A percentile compares a stretch with the other conserved stretches of the same genome.
phyloP scores from a whole-genome alignment of 2,797 vertebrate genomes.

The Myotis planiceps region DNA sequence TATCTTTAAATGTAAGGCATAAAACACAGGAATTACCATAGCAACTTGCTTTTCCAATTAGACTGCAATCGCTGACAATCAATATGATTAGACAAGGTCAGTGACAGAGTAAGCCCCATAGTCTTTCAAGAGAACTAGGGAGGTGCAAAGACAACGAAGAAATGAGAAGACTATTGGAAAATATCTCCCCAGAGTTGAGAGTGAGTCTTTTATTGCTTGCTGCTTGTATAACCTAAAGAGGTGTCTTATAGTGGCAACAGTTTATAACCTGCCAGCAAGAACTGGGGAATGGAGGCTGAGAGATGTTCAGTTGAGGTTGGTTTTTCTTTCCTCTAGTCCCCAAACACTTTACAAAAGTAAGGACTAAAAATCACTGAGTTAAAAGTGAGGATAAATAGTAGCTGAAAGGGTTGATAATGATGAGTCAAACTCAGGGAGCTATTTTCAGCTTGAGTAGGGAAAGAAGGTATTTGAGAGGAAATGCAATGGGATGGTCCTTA shows the following conservation, averaged over 20 bases:
- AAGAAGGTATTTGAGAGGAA: not conserved
- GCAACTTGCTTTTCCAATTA: slow-evolving; percentile 87
- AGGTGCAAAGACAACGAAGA: slow-evolving; percentile 27
- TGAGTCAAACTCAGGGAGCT: not conserved
- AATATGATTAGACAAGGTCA: slow-evolving; percentile 86
- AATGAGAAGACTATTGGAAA: slow-evolving; percentile 21
- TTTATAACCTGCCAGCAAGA: slow-evolving; percentile 56
- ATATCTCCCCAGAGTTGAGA: slow-evolving; percentile 24
- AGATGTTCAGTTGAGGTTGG: not conserved
- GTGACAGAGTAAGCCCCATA: slow-evolving; percentile 58
- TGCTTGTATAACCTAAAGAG: slow-evolving; percentile 7
- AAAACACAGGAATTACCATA: slow-evolving; percentile 86
- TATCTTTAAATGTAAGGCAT: slow-evolving; percentile 83
- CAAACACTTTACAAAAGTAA: slow-evolving; percentile 40
- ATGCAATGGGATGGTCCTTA: not conserved
- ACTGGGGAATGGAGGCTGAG: not conserved
- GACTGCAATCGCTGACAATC: slow-evolving; percentile 83
- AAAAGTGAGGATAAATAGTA: slow-evolving; percentile 37
- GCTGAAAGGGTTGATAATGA: not conserved
- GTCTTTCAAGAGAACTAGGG: slow-evolving; percentile 60
- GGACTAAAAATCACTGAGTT: not conserved
- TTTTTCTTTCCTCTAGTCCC: not conserved
- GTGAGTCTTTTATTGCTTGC: slow-evolving; percentile 35
- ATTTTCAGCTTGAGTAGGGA: not conserved
- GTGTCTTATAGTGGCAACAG: not conserved